Conservation (phyloP, 2,888 invertebrate species). For the Junonia oenone region DNA sequence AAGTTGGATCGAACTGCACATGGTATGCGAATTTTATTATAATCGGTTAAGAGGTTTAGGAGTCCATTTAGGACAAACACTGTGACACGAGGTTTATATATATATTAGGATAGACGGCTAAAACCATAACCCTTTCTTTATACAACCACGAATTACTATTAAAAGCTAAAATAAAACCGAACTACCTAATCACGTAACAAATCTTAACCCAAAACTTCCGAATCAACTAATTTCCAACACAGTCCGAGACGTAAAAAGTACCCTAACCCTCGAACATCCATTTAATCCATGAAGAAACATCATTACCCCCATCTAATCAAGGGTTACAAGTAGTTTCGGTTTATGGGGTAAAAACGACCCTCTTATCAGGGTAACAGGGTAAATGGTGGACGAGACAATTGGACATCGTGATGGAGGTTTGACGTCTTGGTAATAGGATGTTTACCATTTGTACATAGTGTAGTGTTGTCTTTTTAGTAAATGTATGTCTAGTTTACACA, state of each 20-base stretch:
- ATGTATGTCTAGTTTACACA: no score
- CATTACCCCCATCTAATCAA: slow-evolving; percentile 67
- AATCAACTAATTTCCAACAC: neutral
- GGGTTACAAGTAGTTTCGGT: slow-evolving; percentile 50
- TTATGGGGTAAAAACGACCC: slow-evolving; percentile 45
- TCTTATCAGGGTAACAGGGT: slow-evolving; percentile 49
- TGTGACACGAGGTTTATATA: no score
- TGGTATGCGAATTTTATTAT: no score
- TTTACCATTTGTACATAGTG: neutral
- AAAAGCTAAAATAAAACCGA: neutral
- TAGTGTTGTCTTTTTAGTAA: no score
- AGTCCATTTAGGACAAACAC: no score
- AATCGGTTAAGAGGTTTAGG: no score
- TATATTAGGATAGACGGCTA: no score
- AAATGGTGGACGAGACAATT: slow-evolving; percentile 40
- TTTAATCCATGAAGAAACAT: slow-evolving; percentile 47
- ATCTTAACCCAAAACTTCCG: neutral
- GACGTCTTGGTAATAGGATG: slow-evolving; percentile 12
- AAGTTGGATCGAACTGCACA: no score
- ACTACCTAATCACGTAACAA: neutral
- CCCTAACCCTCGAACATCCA: slow-evolving; percentile 30
- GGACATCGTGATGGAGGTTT: slow-evolving; percentile 32
- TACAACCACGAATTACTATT: no score
- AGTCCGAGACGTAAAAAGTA: neutral
- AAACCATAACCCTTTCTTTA: no score